These are phyloP conservation scores for Junonia oenone DNA, from an alignment of 2,888 invertebrate genomes.

Conservation along the genomic window DNA sequence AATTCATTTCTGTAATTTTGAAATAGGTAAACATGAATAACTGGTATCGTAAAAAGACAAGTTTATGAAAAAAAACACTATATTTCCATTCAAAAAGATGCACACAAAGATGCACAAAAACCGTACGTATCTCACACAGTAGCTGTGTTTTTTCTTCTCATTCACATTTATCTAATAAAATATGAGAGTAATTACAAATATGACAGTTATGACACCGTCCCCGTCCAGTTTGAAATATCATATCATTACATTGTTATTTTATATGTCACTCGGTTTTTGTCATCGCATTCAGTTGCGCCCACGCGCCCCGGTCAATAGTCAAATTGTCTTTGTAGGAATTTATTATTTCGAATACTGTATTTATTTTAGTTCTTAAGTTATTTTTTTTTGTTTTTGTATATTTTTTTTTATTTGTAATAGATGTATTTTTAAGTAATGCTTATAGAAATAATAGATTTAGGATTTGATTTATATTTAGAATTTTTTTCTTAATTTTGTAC, in stretches of 20 bases:
- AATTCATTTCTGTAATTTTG: too few species aligned
- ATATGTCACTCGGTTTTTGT: constrained; percentile 46
- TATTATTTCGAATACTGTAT: constrained; percentile 14
- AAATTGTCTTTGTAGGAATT: constrained; percentile 36
- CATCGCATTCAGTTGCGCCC: constrained; percentile 39
- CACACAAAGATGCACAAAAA: neutral
- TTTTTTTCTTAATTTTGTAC: too few species aligned
- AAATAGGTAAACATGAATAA: too few species aligned
- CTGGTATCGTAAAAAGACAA: too few species aligned
- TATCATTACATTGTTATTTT: constrained; percentile 29
- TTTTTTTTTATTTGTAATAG: neutral
- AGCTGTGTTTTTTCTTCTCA: neutral
- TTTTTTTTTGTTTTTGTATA: neutral
- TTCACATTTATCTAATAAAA: constrained; percentile 8
- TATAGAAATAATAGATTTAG: too few species aligned
- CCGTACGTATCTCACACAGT: neutral
- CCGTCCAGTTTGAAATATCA: constrained; percentile 18
- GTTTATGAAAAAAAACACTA: neutral
- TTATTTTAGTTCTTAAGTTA: neutral
- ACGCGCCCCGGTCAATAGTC: constrained; percentile 42
- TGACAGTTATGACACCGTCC: constrained; percentile 22
- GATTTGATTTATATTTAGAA: too few species aligned
- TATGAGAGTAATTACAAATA: constrained; percentile 19
- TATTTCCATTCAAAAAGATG: neutral
- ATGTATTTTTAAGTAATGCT: too few species aligned